Base-by-base conservation (phyloP, 2,888 invertebrate species). In the Lepas anatifera region DNA sequence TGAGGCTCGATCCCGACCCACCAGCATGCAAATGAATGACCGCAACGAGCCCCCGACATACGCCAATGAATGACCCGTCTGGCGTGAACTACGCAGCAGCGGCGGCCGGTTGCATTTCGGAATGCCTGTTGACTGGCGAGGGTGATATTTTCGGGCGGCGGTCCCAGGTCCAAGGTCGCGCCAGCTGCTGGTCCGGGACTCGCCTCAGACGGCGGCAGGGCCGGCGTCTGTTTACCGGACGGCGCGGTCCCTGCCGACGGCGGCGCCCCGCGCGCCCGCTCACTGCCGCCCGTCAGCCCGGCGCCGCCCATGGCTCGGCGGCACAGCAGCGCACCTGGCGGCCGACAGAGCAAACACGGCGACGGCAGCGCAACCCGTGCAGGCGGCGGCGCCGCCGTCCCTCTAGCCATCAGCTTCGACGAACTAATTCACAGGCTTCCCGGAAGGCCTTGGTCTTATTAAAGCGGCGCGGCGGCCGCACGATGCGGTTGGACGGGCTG, bases 381-480 rank as follows among this genome's bases (percentile, higher is more conserved):
- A 52, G 29, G 27, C 52, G 13, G 29, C 46, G 46, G 16, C 29
- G 29, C 52, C n/a, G 41, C 41, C 41, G 41, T 16, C 41, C 41
- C 41, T 41, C 41, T 13, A 35, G 10, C 32, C 58, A 58, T 58
- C 58, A 35, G 58, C 58, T 18, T 58, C 58, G 25, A 6, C 4
- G 58, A 58, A 58, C n/a, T 35, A 32, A 58, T 58, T 58, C 32
- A 58, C 25, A 25, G 35, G 7, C 22, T 58, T 58, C 58, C 18
- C 58, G 6, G 58, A 58, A 58, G 35, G 18, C 58, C 58, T 58
- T 58, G 58, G 58, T 58, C 58, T 58, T 58, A 58, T 58, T 58
- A 32, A 58, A 58, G 58, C 58, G 18, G 58, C 32, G 32, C 22
- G 35, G 58, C 58, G 22, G 35, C n/a, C n/a, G n/a, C n/a, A n/a